Evolutionary conservation across 2,113 vertebrate genomes (phyloP).

Genomic region (Pangasianodon hypophthalmus): DNA sequence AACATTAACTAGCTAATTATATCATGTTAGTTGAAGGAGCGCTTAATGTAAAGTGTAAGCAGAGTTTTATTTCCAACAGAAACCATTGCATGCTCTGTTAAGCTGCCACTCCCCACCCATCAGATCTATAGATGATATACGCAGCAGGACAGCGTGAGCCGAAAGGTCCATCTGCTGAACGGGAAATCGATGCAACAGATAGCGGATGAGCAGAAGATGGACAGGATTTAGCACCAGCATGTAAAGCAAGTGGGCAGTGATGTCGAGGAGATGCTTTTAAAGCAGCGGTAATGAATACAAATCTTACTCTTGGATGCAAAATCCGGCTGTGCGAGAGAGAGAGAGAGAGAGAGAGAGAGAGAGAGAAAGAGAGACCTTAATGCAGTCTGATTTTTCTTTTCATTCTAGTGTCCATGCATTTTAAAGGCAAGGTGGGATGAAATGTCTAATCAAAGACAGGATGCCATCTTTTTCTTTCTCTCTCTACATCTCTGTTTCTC

Average conservation of each 20-base stretch:
- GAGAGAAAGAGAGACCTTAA: conserved; percentile 11
- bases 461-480: not conserved
- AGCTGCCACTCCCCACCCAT: not conserved
- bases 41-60: not conserved
- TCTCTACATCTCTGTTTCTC: not conserved
- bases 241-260: conserved; percentile 28
- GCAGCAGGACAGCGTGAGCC: not conserved
- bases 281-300: conserved; percentile 49
- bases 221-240: conserved; percentile 31
- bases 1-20: not conserved
- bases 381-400: not conserved
- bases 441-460: conserved; percentile 36
- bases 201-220: conserved; percentile 30
- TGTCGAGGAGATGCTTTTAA: conserved; percentile 41
- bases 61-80: not conserved
- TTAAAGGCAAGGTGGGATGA: conserved; percentile 27
- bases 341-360: not conserved
- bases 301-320: conserved; percentile 29
- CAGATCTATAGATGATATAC: conserved; percentile 3
- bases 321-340: not conserved
- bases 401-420: conserved; percentile 22
- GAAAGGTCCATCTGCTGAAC: conserved; percentile 39
- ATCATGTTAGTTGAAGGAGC: not conserved
- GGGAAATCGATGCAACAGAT: conserved; percentile 48
- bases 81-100: not conserved